These are phyloP conservation scores for Acleris literana DNA, from an alignment of 2,888 invertebrate genomes.

Conservation along the genomic window DNA sequence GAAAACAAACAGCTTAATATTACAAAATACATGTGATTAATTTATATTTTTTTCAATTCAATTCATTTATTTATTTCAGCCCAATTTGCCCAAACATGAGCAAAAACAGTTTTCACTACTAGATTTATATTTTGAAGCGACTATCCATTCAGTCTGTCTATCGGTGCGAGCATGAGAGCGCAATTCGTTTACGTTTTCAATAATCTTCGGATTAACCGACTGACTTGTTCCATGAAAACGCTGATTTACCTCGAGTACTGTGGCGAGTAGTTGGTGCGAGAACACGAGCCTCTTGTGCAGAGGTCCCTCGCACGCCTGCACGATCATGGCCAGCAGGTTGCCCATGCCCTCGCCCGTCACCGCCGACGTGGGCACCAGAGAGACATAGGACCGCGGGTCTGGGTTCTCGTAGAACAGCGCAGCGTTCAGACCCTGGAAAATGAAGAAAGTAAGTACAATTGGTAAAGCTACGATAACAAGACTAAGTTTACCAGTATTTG, in stretches of 20 bases:
- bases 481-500: too few relatives aligned
- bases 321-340: slow-evolving; percentile 96
- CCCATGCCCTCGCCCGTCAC: slow-evolving; percentile 99
- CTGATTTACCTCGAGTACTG: slow-evolving; percentile 85
- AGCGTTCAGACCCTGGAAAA: slow-evolving; percentile 92
- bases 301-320: slow-evolving; percentile 95
- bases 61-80: too few relatives aligned
- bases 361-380: slow-evolving; percentile 98
- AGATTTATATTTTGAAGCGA: too few relatives aligned
- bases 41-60: too few relatives aligned
- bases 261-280: slow-evolving; percentile 95
- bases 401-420: slow-evolving; percentile 98
- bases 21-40: too few relatives aligned
- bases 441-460: background rate
- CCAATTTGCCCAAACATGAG: too few relatives aligned
- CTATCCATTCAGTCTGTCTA: too few relatives aligned
- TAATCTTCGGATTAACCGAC: background rate
- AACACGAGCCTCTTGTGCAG: slow-evolving; percentile 95
- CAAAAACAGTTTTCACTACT: too few relatives aligned
- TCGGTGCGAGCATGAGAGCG: too few relatives aligned
- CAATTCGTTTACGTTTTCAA: too few relatives aligned
- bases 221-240: slow-evolving; percentile 3
- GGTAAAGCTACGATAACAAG: slow-evolving; percentile 8
- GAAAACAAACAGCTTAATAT: too few relatives aligned
- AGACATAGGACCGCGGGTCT: slow-evolving; percentile 95